Evolutionary conservation across 2,888 invertebrate species (phyloP), one percentile per base, ranked within the genome.

Genomic region (Sesia bembeciformis): DNA sequence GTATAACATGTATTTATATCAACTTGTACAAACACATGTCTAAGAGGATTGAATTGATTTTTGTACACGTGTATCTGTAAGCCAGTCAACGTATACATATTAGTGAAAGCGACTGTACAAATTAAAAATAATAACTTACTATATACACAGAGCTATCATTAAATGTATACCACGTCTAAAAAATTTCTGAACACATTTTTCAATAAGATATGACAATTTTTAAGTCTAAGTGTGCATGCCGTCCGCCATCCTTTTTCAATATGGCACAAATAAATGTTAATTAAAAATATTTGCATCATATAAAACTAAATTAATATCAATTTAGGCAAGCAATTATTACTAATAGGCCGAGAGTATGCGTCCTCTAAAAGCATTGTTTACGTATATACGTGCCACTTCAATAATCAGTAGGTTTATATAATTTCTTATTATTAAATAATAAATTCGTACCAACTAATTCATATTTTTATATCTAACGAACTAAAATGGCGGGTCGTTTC

Each of bases 161-260:
- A 65, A 60, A 74, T 72, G 73, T 71, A 75, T 52, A 52, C 40
- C 81, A 79, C 72, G 78, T 81, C 81, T 83, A 84, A 80, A 83
- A 83, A 81, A 77, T 71, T 78, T 77, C 70, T 87, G 86, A 87
- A 87, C 87, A 87, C 87, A 87, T 87, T 85, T 82, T 43, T 81
- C 66, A 81, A 81, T 85, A 84, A 86, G 85, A 86, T 86, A 85
- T 84, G 85, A 78, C 73, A 74, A 70, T 68, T 74, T 72, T 66
- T 66, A 65, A 68, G 61, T 62, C 56, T 57, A 58, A 54, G 46
- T 58, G 57, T 74, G 73, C 69, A 23, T 23, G 23, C 66, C 67
- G 61, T 58, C 57, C 51, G 57, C 60, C 64, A 7, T 40, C 40
- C 64, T 58, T 62, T 57, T 65, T 42, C 42, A 52, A 46, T 59